phyloP scores from a whole-genome alignment of 2,888 invertebrate species.

The Erebia ligea region DNA sequence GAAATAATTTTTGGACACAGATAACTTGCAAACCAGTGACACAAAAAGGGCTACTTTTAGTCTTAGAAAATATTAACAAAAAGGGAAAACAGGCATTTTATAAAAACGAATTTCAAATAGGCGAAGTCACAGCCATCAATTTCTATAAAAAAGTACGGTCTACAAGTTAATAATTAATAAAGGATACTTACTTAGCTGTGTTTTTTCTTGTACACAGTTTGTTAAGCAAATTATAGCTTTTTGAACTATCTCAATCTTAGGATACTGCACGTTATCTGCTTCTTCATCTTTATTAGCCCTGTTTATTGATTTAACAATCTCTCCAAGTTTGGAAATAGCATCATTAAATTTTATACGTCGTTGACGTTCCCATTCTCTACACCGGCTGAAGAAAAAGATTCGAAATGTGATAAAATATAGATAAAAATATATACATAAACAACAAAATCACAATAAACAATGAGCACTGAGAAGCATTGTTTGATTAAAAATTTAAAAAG shows the following conservation, averaged over 20 bases:
- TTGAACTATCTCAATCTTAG: conserved; percentile 75
- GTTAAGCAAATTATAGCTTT: conserved; percentile 69
- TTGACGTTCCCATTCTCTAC: conserved; percentile 88
- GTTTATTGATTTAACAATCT: conserved; percentile 62
- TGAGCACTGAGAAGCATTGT: neutral
- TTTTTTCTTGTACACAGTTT: conserved; percentile 64
- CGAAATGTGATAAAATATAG: neutral
- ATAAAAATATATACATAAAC: neutral
- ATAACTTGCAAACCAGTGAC: too few species aligned
- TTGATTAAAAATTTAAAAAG: neutral
- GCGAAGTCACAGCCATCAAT: too few species aligned
- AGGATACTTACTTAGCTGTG: conserved; percentile 65
- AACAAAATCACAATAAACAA: neutral
- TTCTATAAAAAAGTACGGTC: too few species aligned
- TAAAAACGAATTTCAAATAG: neutral
- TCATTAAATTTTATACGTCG: conserved; percentile 86
- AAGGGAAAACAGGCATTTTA: too few species aligned
- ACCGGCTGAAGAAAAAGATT: conserved; percentile 72
- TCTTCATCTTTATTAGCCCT: conserved; percentile 56
- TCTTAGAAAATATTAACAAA: too few species aligned
- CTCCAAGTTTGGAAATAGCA: conserved; percentile 68
- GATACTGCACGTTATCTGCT: conserved; percentile 64
- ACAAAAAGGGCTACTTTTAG: too few species aligned
- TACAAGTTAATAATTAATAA: conserved; percentile 27
- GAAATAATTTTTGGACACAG: too few species aligned